These are phyloP conservation scores for Cistogaster globosa DNA, from an alignment of 2,888 invertebrate species.

Conservation along the genomic window DNA sequence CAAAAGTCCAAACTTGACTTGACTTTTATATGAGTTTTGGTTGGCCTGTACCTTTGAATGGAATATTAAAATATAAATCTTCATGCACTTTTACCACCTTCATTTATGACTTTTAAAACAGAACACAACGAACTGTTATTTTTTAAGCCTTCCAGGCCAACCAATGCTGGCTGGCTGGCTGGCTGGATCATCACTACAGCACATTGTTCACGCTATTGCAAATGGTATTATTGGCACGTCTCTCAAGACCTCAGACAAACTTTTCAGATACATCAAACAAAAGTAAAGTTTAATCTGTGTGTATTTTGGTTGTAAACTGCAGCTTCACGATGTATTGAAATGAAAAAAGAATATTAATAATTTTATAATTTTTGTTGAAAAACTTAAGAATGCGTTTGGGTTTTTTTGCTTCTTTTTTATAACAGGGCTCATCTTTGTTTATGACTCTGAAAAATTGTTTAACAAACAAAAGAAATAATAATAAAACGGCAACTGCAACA, in stretches of 20 bases:
- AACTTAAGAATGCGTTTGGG: slow-evolving; percentile 52
- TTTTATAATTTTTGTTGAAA: slow-evolving; percentile 58
- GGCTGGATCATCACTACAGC: background rate
- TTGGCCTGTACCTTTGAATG: background rate
- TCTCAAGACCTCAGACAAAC: slow-evolving; percentile 2
- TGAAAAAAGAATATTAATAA: slow-evolving; percentile 55
- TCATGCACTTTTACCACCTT: slow-evolving; percentile 59
- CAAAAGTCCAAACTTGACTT: background rate
- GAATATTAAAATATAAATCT: slow-evolving; percentile 35
- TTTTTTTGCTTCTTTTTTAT: slow-evolving; percentile 1
- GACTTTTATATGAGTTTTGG: background rate
- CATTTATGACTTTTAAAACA: slow-evolving; percentile 33
- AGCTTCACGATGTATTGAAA: slow-evolving; percentile 2
- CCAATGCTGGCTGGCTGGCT: background rate
- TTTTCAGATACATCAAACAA: slow-evolving; percentile 32
- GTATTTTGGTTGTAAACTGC: slow-evolving; percentile 15
- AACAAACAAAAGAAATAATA: slow-evolving; percentile 72
- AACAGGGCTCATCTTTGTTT: slow-evolving; percentile 50
- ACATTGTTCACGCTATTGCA: slow-evolving; percentile 16
- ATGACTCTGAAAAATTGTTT: slow-evolving; percentile 71
- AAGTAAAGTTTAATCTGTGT: slow-evolving; percentile 16
- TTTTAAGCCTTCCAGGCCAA: slow-evolving; percentile 25
- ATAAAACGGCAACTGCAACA: slow-evolving; percentile 60
- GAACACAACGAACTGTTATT: background rate
- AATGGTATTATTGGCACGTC: slow-evolving; percentile 43